A percentile compares a stretch with the other conserved stretches of the same genome.
Conservation (phyloP, 2,113 vertebrate species). For the Paramisgurnus dabryanus region DNA sequence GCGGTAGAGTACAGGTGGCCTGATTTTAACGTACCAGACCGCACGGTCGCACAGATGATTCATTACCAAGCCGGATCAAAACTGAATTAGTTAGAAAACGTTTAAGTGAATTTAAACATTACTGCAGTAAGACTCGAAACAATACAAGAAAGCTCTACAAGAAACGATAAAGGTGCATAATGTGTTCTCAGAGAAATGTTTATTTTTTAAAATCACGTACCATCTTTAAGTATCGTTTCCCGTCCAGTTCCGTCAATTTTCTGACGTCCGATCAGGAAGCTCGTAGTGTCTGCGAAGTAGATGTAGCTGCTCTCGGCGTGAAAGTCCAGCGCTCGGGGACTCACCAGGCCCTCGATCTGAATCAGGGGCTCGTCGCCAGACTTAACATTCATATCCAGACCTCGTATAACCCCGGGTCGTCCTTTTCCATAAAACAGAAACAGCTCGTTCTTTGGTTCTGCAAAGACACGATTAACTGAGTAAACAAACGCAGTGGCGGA, state of each 20-base stretch:
- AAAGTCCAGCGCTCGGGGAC: constrained; percentile 84
- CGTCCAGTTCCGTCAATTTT: constrained; percentile 84
- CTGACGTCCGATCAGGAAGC: constrained; percentile 86
- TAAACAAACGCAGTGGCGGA: constrained; percentile 47
- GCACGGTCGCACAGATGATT: constrained; percentile 27
- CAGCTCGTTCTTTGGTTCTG: constrained; percentile 86
- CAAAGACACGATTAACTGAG: constrained; percentile 75
- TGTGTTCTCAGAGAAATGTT: too few species aligned
- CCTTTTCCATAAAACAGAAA: constrained; percentile 91
- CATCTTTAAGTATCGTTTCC: constrained; percentile 87
- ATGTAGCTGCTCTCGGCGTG: constrained; percentile 82
- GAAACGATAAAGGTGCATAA: too few species aligned
- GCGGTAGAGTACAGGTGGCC: constrained; percentile 24
- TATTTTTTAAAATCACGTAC: constrained; percentile 63
- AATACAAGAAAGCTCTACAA: too few species aligned
- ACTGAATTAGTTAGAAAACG: not conserved
- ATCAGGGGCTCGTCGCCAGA: constrained; percentile 84
- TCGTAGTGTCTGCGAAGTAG: constrained; percentile 88
- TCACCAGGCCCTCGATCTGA: constrained; percentile 84
- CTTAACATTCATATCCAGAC: constrained; percentile 83
- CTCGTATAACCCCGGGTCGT: constrained; percentile 84
- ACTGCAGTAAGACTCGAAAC: not conserved
- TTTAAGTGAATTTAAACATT: not conserved
- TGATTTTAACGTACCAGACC: not conserved
- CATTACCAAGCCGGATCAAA: constrained; percentile 1